Evolutionary conservation across 2,113 vertebrate genomes (phyloP), one percentile per base, ranked within the genome.

Genomic region (Grantiella picta): DNA sequence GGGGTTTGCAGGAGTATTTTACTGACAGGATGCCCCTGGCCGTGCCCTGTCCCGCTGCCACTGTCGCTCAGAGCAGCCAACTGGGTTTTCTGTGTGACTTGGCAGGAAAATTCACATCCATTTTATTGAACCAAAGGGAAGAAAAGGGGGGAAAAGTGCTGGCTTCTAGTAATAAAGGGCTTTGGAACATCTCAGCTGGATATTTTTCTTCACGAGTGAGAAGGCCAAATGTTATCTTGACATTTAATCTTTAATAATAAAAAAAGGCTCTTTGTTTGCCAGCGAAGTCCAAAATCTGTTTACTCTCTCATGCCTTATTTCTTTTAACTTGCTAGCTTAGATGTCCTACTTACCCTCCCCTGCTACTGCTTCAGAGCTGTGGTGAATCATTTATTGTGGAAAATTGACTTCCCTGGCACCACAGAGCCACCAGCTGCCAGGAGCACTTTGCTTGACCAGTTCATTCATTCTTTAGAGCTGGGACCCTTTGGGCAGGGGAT

Each of bases 171-270:
- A 96, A 97, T 95, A 79, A 93, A 22, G 82, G 63, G 85, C 95
- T 97, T 97, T 95, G 87, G 94, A 97, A 81, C 95, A 87, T 96
- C 97, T 97, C 92, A 23, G 95, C 96, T 97, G 96, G 96, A 61
- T 96, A 70, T 96, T 97, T 96, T 96, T 95, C 93, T 97, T 86
- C 45, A 5, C 66, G 84, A 95, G 94, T 65, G 90, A 98, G 94
- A 96, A 96, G 78, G 94, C 92, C 97, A 96, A 97, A 96, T 96
- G 96, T 96, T 98, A 97, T 96, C 96, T 94, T 92, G 95, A 96
- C 91, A 92, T 96, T 98, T 97, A 96, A 97, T 98, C 96, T 97
- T 97, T 96, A 95, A 36, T 97, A 97, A 97, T 95, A 96, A 97
- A 92, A 97, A 95, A 96, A 64, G 85, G 94, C 19, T 25, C 86